These are phyloP conservation scores for Osmoderma eremita DNA, from an alignment of 2,888 invertebrate species.

Conservation along the genomic window DNA sequence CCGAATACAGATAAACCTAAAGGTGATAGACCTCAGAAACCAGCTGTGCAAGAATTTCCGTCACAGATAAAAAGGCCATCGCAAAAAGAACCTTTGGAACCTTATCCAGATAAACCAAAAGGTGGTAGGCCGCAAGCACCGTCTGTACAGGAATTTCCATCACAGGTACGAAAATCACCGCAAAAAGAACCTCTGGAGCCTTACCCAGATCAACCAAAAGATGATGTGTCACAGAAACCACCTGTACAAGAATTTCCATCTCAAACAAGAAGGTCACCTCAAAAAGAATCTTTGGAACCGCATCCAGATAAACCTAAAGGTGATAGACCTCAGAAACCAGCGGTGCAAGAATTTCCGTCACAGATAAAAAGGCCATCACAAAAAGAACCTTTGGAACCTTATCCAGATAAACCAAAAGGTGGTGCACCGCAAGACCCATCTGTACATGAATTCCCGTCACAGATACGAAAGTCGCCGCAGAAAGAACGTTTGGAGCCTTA, in stretches of 20 bases:
- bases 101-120: slow-evolving; percentile 44
- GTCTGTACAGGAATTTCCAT: slow-evolving; percentile 46
- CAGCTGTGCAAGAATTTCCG: slow-evolving; percentile 47
- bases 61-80: slow-evolving; percentile 48
- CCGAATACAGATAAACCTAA: slow-evolving; percentile 34
- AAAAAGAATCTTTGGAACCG: slow-evolving; percentile 44
- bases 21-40: slow-evolving; percentile 11
- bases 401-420: slow-evolving; percentile 47
- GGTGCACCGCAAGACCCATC: too few relatives aligned
- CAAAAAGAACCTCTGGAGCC: slow-evolving; percentile 47
- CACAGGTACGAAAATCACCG: slow-evolving; percentile 48
- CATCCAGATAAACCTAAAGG: slow-evolving; percentile 44
- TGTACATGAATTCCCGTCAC: neutral
- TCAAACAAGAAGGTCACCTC: slow-evolving; percentile 48
- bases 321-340: slow-evolving; percentile 33
- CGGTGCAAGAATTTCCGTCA: slow-evolving; percentile 48
- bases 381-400: slow-evolving; percentile 47
- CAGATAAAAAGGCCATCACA: slow-evolving; percentile 49
- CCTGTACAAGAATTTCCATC: slow-evolving; percentile 50
- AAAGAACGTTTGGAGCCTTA: too few relatives aligned
- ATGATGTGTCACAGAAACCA: slow-evolving; percentile 37
- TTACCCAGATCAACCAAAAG: slow-evolving; percentile 47
- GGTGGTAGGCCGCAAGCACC: neutral
- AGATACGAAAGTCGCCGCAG: slow-evolving; percentile 13
- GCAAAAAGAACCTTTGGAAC: slow-evolving; percentile 47